Percentiles rank a stretch among this genome's conserved stretches.
phyloP scores from a whole-genome alignment of 2,113 vertebrate genomes.

The Colossoma macropomum region DNA sequence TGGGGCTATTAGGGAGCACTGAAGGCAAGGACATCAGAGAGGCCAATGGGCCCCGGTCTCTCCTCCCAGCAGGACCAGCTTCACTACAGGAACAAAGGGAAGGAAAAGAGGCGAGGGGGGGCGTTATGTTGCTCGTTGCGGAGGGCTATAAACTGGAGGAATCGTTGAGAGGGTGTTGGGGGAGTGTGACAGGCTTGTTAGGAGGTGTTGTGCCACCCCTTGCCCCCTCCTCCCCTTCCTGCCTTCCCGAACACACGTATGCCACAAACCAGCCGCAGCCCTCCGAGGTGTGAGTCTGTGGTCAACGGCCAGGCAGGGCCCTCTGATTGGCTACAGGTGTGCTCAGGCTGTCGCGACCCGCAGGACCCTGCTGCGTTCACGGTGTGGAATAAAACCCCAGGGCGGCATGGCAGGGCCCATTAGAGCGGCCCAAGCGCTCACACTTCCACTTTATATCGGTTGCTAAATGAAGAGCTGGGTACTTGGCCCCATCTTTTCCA shows the following conservation, averaged over 20 bases:
- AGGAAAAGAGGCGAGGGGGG: constrained; percentile 9
- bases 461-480: constrained; percentile 34
- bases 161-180: constrained; percentile 39
- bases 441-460: constrained; percentile 38
- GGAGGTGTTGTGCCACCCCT: constrained; percentile 44
- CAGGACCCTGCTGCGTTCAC: constrained; percentile 44
- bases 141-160: constrained; percentile 42
- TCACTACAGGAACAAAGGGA: constrained; percentile 43
- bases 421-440: constrained; percentile 30
- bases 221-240: background rate
- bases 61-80: constrained; percentile 11
- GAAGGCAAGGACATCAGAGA: constrained; percentile 41
- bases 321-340: constrained; percentile 61
- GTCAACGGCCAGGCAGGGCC: constrained; percentile 20
- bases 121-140: constrained; percentile 21
- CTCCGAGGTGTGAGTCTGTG: constrained; percentile 43
- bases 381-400: constrained; percentile 42
- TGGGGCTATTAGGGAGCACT: constrained; percentile 36
- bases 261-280: background rate
- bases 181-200: constrained; percentile 50
- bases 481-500: background rate
- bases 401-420: constrained; percentile 35
- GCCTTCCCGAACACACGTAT: constrained; percentile 1
- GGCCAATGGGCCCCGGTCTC: background rate
- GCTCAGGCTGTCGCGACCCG: constrained; percentile 12